A percentile compares a stretch with the other conserved stretches of the same genome.
Conservation (phyloP, 2,113 vertebrate genomes). For the Limanda limanda region DNA sequence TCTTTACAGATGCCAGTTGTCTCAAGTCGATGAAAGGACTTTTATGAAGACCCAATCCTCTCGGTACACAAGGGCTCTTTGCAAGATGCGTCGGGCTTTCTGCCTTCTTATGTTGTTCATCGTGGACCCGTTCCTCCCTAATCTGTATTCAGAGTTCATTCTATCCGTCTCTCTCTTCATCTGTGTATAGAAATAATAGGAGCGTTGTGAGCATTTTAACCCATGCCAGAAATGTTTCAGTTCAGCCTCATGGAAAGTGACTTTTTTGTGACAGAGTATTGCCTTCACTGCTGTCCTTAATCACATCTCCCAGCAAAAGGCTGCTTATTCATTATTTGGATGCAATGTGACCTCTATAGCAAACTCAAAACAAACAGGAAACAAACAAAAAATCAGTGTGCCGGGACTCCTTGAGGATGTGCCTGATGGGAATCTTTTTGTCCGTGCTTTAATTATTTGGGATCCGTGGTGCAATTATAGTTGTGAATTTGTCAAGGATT, state of each 20-base stretch:
- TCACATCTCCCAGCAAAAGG: background rate
- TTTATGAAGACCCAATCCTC: conserved; percentile 61
- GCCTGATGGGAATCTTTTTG: conserved; percentile 36
- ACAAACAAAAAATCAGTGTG: conserved; percentile 48
- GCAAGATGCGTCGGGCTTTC: conserved; percentile 4
- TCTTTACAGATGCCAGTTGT: conserved; percentile 51
- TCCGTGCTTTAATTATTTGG: conserved; percentile 38
- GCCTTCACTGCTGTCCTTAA: background rate
- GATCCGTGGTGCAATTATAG: conserved; percentile 27
- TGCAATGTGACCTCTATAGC: conserved; percentile 7
- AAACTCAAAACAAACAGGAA: conserved; percentile 9
- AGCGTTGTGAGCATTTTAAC: conserved; percentile 31
- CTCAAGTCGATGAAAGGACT: conserved; percentile 47
- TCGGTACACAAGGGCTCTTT: conserved; percentile 47
- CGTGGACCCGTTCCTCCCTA: conserved; percentile 32
- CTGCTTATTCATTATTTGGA: conserved; percentile 12
- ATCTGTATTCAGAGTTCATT: conserved; percentile 62
- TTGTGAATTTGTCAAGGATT: conserved; percentile 39
- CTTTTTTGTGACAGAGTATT: background rate
- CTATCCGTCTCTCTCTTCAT: conserved; percentile 11
- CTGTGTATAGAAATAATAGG: conserved; percentile 42
- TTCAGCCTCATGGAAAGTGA: conserved; percentile 23
- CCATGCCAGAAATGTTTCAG: conserved; percentile 36
- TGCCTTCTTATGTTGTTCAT: conserved; percentile 57
- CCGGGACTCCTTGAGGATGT: conserved; percentile 31